A percentile compares a stretch with the other conserved stretches of the same genome.
phyloP scores from a whole-genome alignment of 2,888 invertebrate species.

The Trachelus stipa region DNA sequence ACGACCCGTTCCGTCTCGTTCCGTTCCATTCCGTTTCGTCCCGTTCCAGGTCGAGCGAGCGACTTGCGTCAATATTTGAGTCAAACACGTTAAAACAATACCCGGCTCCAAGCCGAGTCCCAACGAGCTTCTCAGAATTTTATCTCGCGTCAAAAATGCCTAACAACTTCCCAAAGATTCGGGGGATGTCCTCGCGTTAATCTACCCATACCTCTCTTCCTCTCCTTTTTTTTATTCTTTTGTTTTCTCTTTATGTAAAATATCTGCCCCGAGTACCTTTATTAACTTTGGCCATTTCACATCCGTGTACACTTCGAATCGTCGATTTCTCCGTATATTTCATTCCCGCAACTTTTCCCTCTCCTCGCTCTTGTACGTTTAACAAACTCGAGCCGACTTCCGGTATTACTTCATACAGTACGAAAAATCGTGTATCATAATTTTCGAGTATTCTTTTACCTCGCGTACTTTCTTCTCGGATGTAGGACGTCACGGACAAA shows the following conservation, averaged over 20 bases:
- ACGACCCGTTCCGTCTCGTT: slow-evolving; percentile 53
- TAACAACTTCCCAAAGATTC: slow-evolving; percentile 50
- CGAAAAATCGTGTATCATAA: too few relatives aligned
- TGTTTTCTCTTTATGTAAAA: too few relatives aligned
- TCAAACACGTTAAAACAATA: slow-evolving; percentile 67
- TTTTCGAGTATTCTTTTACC: too few relatives aligned
- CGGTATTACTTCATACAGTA: too few relatives aligned
- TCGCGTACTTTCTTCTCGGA: too few relatives aligned
- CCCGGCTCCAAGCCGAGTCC: slow-evolving; percentile 54
- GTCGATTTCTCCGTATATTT: not conserved
- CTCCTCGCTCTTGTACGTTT: not conserved
- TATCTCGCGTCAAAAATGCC: slow-evolving; percentile 62
- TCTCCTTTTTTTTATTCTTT: too few relatives aligned
- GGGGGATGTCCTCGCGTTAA: slow-evolving; percentile 2
- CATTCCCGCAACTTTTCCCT: not conserved
- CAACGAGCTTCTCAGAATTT: slow-evolving; percentile 64
- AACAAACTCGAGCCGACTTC: too few relatives aligned
- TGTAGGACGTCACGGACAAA: too few relatives aligned
- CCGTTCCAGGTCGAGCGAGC: slow-evolving; percentile 52
- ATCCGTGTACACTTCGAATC: not conserved
- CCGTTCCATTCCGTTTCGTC: slow-evolving; percentile 39
- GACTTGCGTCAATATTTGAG: slow-evolving; percentile 66
- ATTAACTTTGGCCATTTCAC: slow-evolving; percentile 1
- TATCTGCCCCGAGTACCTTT: not conserved
- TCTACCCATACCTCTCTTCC: not conserved